A percentile compares a stretch with the other conserved stretches of the same genome.
Conservation (phyloP, 2,797 vertebrate genomes). For the Limosa lapponica region DNA sequence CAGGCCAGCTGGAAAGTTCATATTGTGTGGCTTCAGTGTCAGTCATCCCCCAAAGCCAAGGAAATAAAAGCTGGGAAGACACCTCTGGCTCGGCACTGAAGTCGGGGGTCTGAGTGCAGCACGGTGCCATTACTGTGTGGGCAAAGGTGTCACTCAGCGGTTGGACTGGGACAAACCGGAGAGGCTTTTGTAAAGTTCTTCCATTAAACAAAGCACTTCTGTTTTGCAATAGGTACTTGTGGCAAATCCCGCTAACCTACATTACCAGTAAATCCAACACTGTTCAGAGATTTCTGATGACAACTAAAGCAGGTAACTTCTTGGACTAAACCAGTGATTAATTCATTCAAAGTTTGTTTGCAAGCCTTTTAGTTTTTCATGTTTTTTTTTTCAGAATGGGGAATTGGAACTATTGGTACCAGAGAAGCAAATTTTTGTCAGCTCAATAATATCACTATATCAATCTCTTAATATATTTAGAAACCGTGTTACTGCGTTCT, state of each 20-base stretch:
- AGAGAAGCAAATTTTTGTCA: background rate
- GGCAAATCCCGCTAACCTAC: constrained; percentile 92
- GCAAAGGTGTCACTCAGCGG: background rate
- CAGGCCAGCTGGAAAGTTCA: rapidly evolving
- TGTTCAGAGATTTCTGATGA: constrained; percentile 85
- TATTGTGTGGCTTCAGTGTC: rapidly evolving
- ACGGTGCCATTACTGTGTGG: rapidly evolving
- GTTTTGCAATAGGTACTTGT: constrained; percentile 80
- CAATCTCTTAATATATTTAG: background rate
- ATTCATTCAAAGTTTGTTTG: background rate
- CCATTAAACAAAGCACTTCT: background rate
- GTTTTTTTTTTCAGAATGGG: background rate
- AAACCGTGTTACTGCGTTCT: background rate
- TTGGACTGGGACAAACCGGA: background rate
- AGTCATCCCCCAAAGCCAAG: background rate
- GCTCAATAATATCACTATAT: background rate
- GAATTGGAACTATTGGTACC: background rate
- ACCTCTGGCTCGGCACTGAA: background rate
- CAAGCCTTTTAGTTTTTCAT: background rate
- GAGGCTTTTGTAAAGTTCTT: background rate
- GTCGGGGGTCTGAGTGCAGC: background rate
- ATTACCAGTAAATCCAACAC: constrained; percentile 84
- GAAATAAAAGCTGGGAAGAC: background rate
- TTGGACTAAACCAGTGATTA: background rate
- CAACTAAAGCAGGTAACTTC: constrained; percentile 83